Conservation (phyloP, 2,113 vertebrate genomes). For the Anarrhichthys ocellatus region DNA sequence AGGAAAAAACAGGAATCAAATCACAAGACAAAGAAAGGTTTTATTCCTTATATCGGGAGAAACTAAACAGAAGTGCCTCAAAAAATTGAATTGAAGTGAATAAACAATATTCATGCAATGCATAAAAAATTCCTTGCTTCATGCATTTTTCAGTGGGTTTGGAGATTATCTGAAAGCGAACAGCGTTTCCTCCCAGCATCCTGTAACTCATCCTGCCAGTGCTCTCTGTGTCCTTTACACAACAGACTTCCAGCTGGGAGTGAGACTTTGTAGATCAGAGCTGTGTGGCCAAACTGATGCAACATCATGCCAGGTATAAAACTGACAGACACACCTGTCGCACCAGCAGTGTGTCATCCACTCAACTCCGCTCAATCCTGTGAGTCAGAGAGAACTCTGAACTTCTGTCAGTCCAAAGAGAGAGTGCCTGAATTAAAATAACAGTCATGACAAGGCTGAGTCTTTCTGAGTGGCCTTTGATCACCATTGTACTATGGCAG, state of each 20-base stretch:
- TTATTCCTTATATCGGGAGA: not conserved
- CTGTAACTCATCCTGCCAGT: conserved; percentile 18
- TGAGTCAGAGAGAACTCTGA: conserved; percentile 50
- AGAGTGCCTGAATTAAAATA: conserved; percentile 31
- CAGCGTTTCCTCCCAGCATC: conserved; percentile 12
- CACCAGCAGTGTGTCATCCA: conserved; percentile 39
- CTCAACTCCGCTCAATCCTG: conserved; percentile 13
- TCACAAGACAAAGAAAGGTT: not conserved
- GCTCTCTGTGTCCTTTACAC: conserved; percentile 25
- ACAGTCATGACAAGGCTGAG: conserved; percentile 35
- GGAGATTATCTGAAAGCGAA: conserved; percentile 29
- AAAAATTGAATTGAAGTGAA: conserved; percentile 1
- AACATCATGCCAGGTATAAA: conserved; percentile 41
- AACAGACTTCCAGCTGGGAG: conserved; percentile 18
- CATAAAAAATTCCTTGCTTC: not conserved
- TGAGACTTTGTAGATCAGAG: conserved; percentile 16
- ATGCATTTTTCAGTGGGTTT: conserved; percentile 44
- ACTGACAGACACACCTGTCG: conserved; percentile 46
- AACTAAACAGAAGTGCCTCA: not conserved
- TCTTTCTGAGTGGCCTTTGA: conserved; percentile 50
- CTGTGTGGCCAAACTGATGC: conserved; percentile 9
- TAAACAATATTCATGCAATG: conserved; percentile 32
- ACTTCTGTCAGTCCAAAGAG: conserved; percentile 35
- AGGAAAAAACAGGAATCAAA: not conserved
- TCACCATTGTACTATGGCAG: conserved; percentile 22